Percentiles rank a stretch among this genome's conserved stretches.
Evolutionary conservation across 1,140 invertebrate species (phyloP).

Genomic region (Drosophila kohkoa): DNA sequence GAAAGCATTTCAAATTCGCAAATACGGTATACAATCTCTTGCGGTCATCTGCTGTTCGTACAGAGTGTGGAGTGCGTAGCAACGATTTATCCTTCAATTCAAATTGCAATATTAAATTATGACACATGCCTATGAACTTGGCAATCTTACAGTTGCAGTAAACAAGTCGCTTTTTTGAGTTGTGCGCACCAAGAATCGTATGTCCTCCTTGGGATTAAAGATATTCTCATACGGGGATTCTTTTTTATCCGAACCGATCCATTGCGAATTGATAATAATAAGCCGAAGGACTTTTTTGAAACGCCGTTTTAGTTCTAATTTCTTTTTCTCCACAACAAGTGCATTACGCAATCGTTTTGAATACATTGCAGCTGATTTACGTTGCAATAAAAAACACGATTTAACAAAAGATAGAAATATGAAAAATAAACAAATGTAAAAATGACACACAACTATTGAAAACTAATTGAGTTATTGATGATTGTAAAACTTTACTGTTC

Average conservation of each 20-base stretch:
- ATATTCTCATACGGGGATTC: constrained; percentile 9
- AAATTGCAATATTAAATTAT: neutral
- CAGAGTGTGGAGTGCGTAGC: constrained; percentile 40
- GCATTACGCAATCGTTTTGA: constrained; percentile 25
- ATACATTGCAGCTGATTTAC: constrained; percentile 15
- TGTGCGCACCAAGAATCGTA: constrained; percentile 22
- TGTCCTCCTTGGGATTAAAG: constrained; percentile 1
- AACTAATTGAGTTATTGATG: neutral
- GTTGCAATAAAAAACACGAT: constrained; percentile 1
- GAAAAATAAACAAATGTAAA: neutral
- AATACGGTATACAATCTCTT: constrained; percentile 46
- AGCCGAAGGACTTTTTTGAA: constrained; percentile 56
- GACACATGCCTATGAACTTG: neutral
- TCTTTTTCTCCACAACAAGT: constrained; percentile 14
- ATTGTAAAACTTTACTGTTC: neutral
- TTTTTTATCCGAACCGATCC: constrained; percentile 31
- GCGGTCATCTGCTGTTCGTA: constrained; percentile 43
- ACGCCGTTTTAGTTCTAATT: constrained; percentile 3
- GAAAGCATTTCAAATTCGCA: constrained; percentile 42
- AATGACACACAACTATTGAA: neutral
- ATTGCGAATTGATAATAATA: constrained; percentile 49
- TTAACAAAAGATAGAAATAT: constrained; percentile 1
- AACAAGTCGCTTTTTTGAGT: constrained; percentile 40
- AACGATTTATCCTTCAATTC: constrained; percentile 47
- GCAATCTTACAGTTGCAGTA: constrained; percentile 29